A percentile compares a stretch with the other conserved stretches of the same genome.
Evolutionary conservation across 2,113 vertebrate genomes (phyloP).

Genomic region (Psophia crepitans): DNA sequence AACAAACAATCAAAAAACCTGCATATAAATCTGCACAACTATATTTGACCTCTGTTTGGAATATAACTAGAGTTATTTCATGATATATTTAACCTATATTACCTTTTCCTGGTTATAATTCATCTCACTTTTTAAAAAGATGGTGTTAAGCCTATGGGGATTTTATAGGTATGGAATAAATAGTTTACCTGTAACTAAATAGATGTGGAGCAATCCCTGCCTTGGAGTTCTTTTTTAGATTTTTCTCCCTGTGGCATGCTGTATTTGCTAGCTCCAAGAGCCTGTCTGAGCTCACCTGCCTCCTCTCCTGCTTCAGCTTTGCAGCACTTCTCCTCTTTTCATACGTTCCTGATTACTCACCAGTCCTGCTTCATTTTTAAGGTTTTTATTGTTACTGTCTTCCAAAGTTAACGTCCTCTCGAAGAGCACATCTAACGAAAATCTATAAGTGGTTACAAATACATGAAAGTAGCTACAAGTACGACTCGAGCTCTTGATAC

Average conservation of each 20-base stretch:
- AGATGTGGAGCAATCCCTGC: not conserved
- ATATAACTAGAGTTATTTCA: not conserved
- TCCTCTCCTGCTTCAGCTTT: not conserved
- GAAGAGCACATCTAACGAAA: not conserved
- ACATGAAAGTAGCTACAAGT: not conserved
- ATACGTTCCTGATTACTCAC: not conserved
- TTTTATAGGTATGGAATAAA: not conserved
- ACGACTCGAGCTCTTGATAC: not conserved
- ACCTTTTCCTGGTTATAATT: not conserved
- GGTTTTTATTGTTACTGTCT: not conserved
- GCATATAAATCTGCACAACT: not conserved
- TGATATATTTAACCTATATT: fast-evolving
- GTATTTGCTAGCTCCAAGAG: not conserved
- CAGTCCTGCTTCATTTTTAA: not conserved
- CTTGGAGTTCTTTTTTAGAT: not conserved
- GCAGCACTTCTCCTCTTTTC: not conserved
- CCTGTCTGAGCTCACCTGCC: not conserved
- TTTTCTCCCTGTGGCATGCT: fast-evolving
- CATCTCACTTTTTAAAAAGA: not conserved
- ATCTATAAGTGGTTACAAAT: not conserved
- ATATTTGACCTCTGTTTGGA: not conserved
- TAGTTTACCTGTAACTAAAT: not conserved
- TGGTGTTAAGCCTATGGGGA: fast-evolving
- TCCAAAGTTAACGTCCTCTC: not conserved
- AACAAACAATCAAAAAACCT: not conserved